Conservation (phyloP, 2,113 vertebrate species). For the Limanda limanda region DNA sequence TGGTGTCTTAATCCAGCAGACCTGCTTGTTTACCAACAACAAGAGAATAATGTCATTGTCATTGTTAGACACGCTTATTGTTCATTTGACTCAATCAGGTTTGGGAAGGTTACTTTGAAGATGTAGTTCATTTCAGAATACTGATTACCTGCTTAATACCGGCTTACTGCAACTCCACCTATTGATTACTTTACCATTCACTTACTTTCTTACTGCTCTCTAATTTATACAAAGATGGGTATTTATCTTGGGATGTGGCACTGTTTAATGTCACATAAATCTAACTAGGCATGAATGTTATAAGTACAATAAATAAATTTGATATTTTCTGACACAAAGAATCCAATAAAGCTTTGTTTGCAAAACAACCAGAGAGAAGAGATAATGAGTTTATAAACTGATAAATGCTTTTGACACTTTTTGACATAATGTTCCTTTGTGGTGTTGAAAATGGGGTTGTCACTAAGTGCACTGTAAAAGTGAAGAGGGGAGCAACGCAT, state of each 20-base stretch:
- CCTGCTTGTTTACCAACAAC: conserved; percentile 76
- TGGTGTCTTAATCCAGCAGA: conserved; percentile 75
- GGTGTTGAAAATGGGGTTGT: too few relatives aligned
- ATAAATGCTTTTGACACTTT: neutral
- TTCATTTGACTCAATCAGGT: conserved; percentile 76
- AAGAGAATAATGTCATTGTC: conserved; percentile 72
- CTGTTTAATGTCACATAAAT: conserved; percentile 19
- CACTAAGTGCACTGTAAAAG: too few relatives aligned
- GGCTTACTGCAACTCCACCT: conserved; percentile 57
- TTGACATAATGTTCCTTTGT: neutral
- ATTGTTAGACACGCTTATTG: conserved; percentile 74
- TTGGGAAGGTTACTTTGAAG: conserved; percentile 77
- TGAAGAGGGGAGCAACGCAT: too few relatives aligned
- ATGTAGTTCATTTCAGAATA: conserved; percentile 69
- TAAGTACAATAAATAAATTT: conserved; percentile 4
- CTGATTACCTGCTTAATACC: conserved; percentile 72
- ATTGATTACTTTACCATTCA: conserved; percentile 48
- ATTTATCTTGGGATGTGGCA: conserved; percentile 22
- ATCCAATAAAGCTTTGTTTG: neutral
- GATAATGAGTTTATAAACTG: too few relatives aligned
- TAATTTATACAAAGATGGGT: conserved; percentile 33
- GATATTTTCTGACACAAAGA: conserved; percentile 4
- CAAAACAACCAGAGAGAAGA: neutral
- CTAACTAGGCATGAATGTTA: conserved; percentile 1
- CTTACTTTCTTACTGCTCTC: conserved; percentile 42